phyloP scores from a whole-genome alignment of 2,888 invertebrate species.

The Graphium colonna region DNA sequence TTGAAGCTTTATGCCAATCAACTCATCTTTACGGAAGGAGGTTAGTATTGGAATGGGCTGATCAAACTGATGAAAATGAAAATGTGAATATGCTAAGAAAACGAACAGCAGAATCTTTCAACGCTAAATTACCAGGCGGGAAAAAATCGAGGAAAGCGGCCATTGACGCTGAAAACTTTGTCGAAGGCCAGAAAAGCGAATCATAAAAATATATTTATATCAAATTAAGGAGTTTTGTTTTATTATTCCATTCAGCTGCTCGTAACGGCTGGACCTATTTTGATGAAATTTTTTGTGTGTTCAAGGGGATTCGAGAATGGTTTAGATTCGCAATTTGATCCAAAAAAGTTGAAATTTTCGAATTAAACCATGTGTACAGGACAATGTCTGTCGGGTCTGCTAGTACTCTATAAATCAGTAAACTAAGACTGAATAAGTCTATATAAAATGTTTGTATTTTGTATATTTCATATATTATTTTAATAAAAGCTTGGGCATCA shows the following conservation, averaged over 20 bases:
- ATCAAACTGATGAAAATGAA: slow-evolving; percentile 83
- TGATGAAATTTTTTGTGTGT: slow-evolving; percentile 23
- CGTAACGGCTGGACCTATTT: slow-evolving; percentile 2
- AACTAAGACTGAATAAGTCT: too few relatives aligned
- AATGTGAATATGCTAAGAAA: slow-evolving; percentile 90
- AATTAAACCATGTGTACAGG: too few relatives aligned
- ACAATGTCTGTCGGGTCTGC: too few relatives aligned
- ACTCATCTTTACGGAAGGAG: slow-evolving; percentile 98
- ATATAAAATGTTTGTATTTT: too few relatives aligned
- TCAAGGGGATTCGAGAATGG: too few relatives aligned
- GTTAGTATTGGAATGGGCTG: slow-evolving; percentile 97
- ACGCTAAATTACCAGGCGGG: slow-evolving; percentile 62
- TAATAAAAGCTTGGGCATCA: too few relatives aligned
- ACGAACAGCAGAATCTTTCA: slow-evolving; percentile 85
- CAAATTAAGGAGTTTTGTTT: background rate
- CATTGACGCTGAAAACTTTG: slow-evolving; percentile 66
- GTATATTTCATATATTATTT: too few relatives aligned
- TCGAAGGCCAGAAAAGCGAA: slow-evolving; percentile 47
- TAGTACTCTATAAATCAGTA: too few relatives aligned
- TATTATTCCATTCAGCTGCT: too few relatives aligned
- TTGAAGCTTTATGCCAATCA: slow-evolving; percentile 94
- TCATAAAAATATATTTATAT: slow-evolving; percentile 1
- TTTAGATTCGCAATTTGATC: too few relatives aligned
- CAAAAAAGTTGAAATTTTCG: too few relatives aligned
- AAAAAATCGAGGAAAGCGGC: slow-evolving; percentile 71